phyloP scores from a whole-genome alignment of 2,113 vertebrate species.

The human (Homo sapiens) region GRCh38 chr22:33349501-33350000 shows the following conservation, averaged over 20 bases:
- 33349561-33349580: background rate
- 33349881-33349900: constrained; percentile 40
- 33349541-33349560: background rate
- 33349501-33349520: background rate
- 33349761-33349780: constrained; percentile 57
- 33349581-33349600: background rate
- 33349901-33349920: background rate
- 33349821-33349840: constrained; percentile 57
- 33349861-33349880: constrained; percentile 58
- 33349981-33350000: fast-evolving
- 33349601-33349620: too few species aligned
- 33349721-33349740: constrained; percentile 57
- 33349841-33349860: constrained; percentile 43
- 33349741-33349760: constrained; percentile 49
- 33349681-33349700: constrained; percentile 45
- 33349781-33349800: constrained; percentile 58
- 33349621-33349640: background rate
- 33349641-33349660: background rate
- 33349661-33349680: constrained; percentile 24
- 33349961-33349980: background rate
- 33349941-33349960: background rate
- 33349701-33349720: constrained; percentile 60
- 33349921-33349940: background rate
- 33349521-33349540: background rate
- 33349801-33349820: constrained; percentile 38